Base-by-base conservation (phyloP, 2,797 vertebrate genomes). In the Gila robusta region DNA sequence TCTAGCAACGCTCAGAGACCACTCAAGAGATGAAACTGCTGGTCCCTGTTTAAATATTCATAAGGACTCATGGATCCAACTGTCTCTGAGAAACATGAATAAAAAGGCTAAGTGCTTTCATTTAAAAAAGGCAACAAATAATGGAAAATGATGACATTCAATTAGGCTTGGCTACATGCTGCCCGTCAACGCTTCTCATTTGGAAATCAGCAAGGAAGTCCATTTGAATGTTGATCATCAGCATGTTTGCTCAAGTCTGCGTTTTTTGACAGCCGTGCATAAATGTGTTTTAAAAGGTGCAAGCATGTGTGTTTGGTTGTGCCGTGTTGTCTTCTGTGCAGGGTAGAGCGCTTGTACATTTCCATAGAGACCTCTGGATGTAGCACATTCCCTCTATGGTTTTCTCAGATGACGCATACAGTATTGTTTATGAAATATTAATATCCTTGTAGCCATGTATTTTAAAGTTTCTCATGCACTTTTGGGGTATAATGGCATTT, bases 121-220 rank as follows among this genome's bases (percentile, higher is more conserved):
- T 88, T 89, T 83, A 89, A 86, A 85, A 87, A 89, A 80, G 85
- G 80, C 81, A 85, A 89, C 86, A 89, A 87, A 89, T 87, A 88
- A 91, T 85, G 72, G 86, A 84, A 89, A 89, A 81, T 87, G 80
- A 90, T 88, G 87, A 87, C 86, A 88, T 90, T 89, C 87, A 88
- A 89, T 91, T 90, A 89, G 67, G 79, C 72, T 78, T 76, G 79
- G 74, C 71, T 62, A 59, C 84, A 79, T 47, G 59, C 49, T 17
- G 66, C 52, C 32, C 9, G 79, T 84, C 74, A 80, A 76, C 79
- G 23, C 59, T 56, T 72, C 86, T 89, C 82, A 88, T 89, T 88
- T 87, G 66, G 76, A 85, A 86, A 80, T 87, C 88, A 83, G 84
- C 79, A 37, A 88, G 82, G 44, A 86, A 79, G 83, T 26, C 67